Percentiles rank a stretch among this genome's conserved stretches.
Evolutionary conservation across 2,888 invertebrate species (phyloP).

Genomic region (Dioctria linearis): DNA sequence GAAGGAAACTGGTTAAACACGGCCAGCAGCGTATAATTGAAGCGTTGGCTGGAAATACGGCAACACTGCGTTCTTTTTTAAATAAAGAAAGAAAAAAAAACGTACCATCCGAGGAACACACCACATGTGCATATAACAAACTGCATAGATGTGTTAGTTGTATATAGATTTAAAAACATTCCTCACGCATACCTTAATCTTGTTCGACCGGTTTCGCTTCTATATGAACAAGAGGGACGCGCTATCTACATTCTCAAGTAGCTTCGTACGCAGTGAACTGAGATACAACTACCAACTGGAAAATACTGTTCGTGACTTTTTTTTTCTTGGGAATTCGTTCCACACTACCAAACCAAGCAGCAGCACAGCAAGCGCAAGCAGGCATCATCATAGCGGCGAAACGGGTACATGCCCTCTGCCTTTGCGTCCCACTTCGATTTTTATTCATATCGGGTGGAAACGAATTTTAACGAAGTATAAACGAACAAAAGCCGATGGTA

Average conservation of each 20-base stretch:
- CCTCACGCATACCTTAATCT: conserved; percentile 42
- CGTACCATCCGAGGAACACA: background rate
- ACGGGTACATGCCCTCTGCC: conserved; percentile 55
- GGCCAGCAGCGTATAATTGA: conserved; percentile 56
- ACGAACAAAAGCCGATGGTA: conserved; percentile 56
- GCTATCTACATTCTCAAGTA: conserved; percentile 42
- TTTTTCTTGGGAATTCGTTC: conserved; percentile 48
- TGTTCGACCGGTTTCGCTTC: conserved; percentile 57
- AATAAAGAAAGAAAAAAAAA: no score
- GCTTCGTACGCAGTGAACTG: conserved; percentile 28
- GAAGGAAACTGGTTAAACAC: conserved; percentile 59
- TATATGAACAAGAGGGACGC: conserved; percentile 58
- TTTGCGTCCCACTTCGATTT: conserved; percentile 57
- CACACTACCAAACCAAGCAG: conserved; percentile 3
- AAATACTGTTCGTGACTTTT: background rate
- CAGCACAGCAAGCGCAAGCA: conserved; percentile 13
- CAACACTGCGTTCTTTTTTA: conserved; percentile 72
- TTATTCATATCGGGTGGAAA: conserved; percentile 19
- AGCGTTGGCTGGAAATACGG: conserved; percentile 65
- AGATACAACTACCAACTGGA: conserved; percentile 1
- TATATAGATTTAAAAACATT: conserved; percentile 49
- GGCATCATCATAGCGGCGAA: conserved; percentile 19
- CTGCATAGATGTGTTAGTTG: background rate
- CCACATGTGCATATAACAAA: conserved; percentile 20
- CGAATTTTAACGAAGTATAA: conserved; percentile 39